Evolutionary conservation across 2,888 invertebrate genomes (phyloP), one percentile per base, ranked within the genome.

Genomic region (Beris chalybata): DNA sequence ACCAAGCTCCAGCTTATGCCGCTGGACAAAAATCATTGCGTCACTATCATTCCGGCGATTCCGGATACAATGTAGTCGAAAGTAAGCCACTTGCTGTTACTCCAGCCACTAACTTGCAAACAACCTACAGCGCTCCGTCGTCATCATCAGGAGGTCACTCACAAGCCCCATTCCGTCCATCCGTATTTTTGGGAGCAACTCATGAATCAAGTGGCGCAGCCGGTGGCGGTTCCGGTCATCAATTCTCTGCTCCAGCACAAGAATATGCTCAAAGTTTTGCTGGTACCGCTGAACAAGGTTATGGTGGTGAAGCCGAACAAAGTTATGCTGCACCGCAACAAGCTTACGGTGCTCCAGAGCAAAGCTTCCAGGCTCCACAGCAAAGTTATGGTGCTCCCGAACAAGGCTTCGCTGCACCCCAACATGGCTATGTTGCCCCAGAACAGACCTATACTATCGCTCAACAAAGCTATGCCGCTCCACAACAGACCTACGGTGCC

Each of bases 21-120:
- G 56, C 74, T 45, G 79, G 79, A 0, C 79, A 79, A 67, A 79
- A 79, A 67, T 79, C 79, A 5, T 63, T 79, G 29, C 78, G 79
- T 0, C 79, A 79, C 68, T 79, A 77, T 56, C 58, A 64, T 53
- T 67, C 69, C 1, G 59, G 65, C 11, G 63, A 56, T 5, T 15
- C 30, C 2, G 4, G 11, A n/a, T 32, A 45, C 12, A 52, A 57
- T 12, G 58, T 57, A 32, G 73, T 74, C 3, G 70, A 77, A 63
- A 79, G 75, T 69, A 79, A 76, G 53, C 78, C 79, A 15, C 72
- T 75, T 58, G 75, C 74, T 2, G 70, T 79, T 0, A 67, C 65
- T 6, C 68, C 52, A 67, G 15, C 48, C 1, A 22, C 57, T 29
- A 32, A 32, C n/a, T 31, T 65, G 5, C 65, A 65, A 29, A 65